Base-by-base conservation (phyloP, 2,888 invertebrate species). In the Eupithecia tripunctaria region DNA sequence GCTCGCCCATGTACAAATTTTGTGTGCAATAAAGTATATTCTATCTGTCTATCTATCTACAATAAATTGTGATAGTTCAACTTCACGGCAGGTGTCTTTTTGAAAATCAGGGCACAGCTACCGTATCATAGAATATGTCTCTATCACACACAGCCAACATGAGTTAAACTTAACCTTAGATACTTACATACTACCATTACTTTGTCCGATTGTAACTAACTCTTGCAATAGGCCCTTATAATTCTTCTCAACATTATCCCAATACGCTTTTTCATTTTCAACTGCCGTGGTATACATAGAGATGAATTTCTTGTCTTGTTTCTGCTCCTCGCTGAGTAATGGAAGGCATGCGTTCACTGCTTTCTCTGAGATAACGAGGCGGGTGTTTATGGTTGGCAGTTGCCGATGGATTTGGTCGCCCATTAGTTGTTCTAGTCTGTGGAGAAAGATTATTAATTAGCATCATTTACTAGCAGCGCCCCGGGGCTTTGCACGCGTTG, bases 301-400 rank as follows among this genome's bases (percentile, higher is more conserved):
- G 1, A 77, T 73, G 38, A 92, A 89, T 2, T 74, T 63, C 1
- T 87, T 82, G 14, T 93, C 86, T 0, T 81, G 76, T 5, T 91
- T 81, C 65, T 94, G 88, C 0, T 89, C 85, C 6, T 86, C 86
- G 0, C 93, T 90, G 0, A 90, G 92, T 14, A 97, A 87, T 3
- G 81, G 76, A 4, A 88, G 84, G 0, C 96, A 96, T 0, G 92
- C 87, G 1, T 90, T 84, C 5, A 96, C 83, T 18, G 95, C 95
- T 0, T 83, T 82, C 2, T 95, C 92, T 0, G 96, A 93, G 74
- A 97, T 91, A 25, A 94, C 88, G 0, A 96, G 85, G 4, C 94
- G 92, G 1, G 97, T 96, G 70, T 96, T 95, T 21, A 96, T 95
- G 0, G 96, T 95, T 0, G 96, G 95, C 84, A 96, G 96, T 78